A percentile compares a stretch with the other conserved stretches of the same genome.
Conservation (phyloP, 1,140 invertebrate genomes). For the Brachionus asplanchnoidis region DNA sequence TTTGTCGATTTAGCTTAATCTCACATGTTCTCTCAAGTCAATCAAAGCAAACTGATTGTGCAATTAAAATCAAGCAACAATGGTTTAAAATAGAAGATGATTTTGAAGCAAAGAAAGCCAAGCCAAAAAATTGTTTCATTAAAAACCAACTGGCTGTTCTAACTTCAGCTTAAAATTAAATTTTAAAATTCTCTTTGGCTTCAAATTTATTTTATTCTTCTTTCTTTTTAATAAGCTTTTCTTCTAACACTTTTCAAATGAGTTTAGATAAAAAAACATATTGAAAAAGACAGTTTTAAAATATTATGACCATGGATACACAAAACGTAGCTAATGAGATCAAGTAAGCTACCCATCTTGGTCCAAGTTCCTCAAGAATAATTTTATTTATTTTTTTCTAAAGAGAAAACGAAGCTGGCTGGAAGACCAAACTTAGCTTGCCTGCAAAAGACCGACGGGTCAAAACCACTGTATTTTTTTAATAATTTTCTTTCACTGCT, state of each 20-base stretch:
- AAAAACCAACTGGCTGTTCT: conserved; percentile 27
- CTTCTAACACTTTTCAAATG: not conserved
- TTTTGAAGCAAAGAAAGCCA: conserved; percentile 4
- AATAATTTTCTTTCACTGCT: not conserved
- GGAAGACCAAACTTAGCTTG: conserved; percentile 28
- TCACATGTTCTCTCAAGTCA: not conserved
- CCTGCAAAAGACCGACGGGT: conserved; percentile 34
- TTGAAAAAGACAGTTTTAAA: not conserved
- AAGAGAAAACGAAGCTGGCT: conserved; percentile 38
- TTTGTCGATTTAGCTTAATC: not conserved
- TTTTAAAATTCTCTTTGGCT: conserved; percentile 5
- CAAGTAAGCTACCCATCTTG: not conserved
- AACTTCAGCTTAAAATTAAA: not conserved
- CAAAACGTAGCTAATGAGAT: conserved; percentile 11
- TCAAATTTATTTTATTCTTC: not conserved
- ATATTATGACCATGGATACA: conserved; percentile 34
- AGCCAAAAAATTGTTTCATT: conserved; percentile 13
- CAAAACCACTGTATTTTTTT: conserved; percentile 22
- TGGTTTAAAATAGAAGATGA: not conserved
- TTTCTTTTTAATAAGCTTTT: not conserved
- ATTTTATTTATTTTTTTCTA: not conserved
- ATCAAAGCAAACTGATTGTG: conserved; percentile 11
- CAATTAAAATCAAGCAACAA: conserved; percentile 10
- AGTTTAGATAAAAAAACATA: not conserved
- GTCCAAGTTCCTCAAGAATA: not conserved